Percentiles rank a stretch among this genome's conserved stretches.
Evolutionary conservation across 2,797 vertebrate genomes (phyloP).

Genomic region (Micromesistius poutassou): DNA sequence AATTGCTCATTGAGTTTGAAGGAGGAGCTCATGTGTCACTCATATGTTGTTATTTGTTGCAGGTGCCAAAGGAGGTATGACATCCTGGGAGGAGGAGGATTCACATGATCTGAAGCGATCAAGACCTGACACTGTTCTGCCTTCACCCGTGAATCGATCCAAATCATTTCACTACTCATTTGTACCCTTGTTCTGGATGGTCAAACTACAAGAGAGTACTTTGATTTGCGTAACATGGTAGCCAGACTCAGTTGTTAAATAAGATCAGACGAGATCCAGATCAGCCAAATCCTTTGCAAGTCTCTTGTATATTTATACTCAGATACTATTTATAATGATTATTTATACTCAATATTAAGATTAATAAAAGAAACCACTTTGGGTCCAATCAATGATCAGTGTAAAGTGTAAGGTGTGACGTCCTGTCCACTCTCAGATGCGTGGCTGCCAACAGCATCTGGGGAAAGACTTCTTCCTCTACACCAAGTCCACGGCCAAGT

Average conservation of each 20-base stretch:
- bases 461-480: constrained; percentile 96
- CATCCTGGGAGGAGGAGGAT: constrained; percentile 12
- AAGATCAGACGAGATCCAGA: not conserved
- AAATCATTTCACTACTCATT: not conserved
- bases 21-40: not conserved
- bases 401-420: not conserved
- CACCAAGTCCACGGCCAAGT: constrained; percentile 88
- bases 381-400: not conserved
- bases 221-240: not conserved
- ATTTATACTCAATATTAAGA: not conserved
- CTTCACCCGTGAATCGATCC: not conserved
- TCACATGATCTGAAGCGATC: not conserved
- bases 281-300: not conserved
- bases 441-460: constrained; percentile 84
- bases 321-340: not conserved
- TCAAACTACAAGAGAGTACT: not conserved
- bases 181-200: not conserved
- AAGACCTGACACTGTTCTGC: not conserved
- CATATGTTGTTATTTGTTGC: constrained; percentile 33
- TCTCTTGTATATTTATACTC: not conserved
- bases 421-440: constrained; percentile 72
- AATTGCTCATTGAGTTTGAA: not conserved
- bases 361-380: not conserved
- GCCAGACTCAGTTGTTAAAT: not conserved
- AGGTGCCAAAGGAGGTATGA: constrained; percentile 77